phyloP scores from a whole-genome alignment of 2,888 invertebrate species.

The Cremastinae sp. region DNA sequence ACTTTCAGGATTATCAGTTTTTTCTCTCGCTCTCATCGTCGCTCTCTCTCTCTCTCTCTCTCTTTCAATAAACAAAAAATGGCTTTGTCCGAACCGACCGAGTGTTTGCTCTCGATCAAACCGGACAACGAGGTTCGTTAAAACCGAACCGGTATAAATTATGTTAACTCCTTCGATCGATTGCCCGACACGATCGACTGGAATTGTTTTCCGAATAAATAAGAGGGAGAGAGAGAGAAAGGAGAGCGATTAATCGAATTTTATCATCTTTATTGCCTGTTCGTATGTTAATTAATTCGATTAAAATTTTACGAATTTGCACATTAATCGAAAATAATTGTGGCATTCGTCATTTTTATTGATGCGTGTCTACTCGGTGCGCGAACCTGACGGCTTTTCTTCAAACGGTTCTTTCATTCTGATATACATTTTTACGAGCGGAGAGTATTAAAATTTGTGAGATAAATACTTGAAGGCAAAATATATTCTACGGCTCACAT shows the following conservation, averaged over 20 bases:
- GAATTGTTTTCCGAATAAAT: neutral
- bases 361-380: too few relatives aligned
- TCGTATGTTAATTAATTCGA: too few relatives aligned
- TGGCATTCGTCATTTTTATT: too few relatives aligned
- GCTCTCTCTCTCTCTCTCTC: too few relatives aligned
- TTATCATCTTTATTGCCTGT: neutral
- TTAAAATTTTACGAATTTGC: too few relatives aligned
- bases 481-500: neutral
- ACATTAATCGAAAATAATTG: too few relatives aligned
- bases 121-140: conserved; percentile 46
- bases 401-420: neutral
- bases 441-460: neutral
- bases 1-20: conserved; percentile 68
- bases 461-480: neutral
- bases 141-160: conserved; percentile 48
- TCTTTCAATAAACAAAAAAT: neutral
- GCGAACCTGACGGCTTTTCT: neutral
- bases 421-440: neutral
- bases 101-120: conserved; percentile 49
- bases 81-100: conserved; percentile 19
- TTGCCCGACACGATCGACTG: conserved; percentile 14
- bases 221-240: neutral
- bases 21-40: too few relatives aligned
- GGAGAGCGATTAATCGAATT: neutral
- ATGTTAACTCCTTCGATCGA: conserved; percentile 33